Percentiles rank a stretch among this genome's conserved stretches.
phyloP scores from a whole-genome alignment of 2,797 vertebrate genomes.

The Pogonophryne albipinna region DNA sequence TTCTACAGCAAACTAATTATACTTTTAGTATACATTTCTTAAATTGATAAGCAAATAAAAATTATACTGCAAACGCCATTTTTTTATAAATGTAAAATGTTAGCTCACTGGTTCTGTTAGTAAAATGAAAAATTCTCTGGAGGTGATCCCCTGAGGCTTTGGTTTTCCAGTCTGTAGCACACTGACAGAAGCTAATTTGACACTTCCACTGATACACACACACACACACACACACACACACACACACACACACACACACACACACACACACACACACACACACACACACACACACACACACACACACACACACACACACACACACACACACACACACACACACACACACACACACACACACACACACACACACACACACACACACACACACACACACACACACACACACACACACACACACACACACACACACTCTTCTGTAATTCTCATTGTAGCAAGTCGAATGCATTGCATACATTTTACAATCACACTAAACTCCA shows the following conservation, averaged over 20 bases:
- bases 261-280: neutral
- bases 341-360: neutral
- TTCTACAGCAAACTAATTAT: too few species aligned
- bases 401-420: neutral
- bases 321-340: neutral
- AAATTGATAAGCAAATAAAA: neutral
- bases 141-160: neutral
- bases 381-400: neutral
- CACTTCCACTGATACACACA: neutral
- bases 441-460: neutral
- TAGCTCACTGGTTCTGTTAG: neutral
- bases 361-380: neutral
- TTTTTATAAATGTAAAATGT: neutral
- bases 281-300: neutral
- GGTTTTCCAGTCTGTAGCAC: neutral
- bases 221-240: neutral
- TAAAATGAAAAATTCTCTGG: neutral
- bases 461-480: neutral
- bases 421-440: too few species aligned
- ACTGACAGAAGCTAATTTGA: constrained; percentile 22
- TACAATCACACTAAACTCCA: constrained; percentile 1
- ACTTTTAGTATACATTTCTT: neutral
- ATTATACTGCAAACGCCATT: neutral
- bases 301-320: neutral
- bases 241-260: neutral